These are phyloP conservation scores for Musca domestica DNA, from an alignment of 1,140 invertebrate genomes.

Conservation along the genomic window DNA sequence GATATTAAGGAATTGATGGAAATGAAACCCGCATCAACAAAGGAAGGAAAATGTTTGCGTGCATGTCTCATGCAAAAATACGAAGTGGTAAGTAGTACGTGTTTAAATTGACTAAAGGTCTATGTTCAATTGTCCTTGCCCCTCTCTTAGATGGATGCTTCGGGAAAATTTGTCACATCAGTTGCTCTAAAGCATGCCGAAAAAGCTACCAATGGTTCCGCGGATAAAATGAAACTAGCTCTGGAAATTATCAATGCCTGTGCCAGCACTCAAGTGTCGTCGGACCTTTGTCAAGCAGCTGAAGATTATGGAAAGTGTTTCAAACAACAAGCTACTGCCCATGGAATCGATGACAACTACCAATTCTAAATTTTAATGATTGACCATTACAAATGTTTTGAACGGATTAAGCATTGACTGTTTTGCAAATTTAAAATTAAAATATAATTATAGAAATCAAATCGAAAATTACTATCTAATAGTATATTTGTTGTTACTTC, in stretches of 20 bases:
- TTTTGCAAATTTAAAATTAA: too few relatives aligned
- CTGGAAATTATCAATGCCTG: not conserved
- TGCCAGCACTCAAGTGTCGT: not conserved
- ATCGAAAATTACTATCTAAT: too few relatives aligned
- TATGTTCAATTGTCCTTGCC: not conserved
- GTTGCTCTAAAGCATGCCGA: not conserved
- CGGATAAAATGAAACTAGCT: not conserved
- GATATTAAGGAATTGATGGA: not conserved
- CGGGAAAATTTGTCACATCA: not conserved
- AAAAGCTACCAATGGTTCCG: not conserved
- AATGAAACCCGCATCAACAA: not conserved
- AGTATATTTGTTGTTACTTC: too few relatives aligned
- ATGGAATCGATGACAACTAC: not conserved
- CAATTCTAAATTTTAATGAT: not conserved
- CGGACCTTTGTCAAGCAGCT: not conserved
- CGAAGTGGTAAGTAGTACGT: not conserved
- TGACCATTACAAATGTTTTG: too few relatives aligned
- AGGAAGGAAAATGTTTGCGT: not conserved
- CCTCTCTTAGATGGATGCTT: not conserved
- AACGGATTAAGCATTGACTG: too few relatives aligned
- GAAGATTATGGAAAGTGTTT: not conserved
- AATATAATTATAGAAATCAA: too few relatives aligned
- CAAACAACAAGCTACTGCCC: not conserved
- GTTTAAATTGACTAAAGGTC: not conserved
- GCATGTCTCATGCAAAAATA: not conserved